phyloP scores from a whole-genome alignment of 1,140 invertebrate genomes.

The Telenomus remus region DNA sequence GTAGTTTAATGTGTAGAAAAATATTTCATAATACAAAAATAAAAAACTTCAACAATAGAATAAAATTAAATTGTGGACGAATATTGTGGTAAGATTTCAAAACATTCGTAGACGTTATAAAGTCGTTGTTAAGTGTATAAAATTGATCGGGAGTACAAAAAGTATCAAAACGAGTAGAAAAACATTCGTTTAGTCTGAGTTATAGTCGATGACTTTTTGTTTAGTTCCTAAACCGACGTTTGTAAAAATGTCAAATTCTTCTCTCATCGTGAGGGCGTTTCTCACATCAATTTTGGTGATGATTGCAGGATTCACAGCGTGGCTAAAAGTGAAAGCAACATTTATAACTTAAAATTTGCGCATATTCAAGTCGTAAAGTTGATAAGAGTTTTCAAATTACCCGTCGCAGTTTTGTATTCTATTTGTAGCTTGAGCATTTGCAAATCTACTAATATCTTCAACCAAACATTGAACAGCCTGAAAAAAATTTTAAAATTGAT shows the following conservation, averaged over 20 bases:
- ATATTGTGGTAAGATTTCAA: background rate
- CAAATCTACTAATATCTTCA: slow-evolving; percentile 64
- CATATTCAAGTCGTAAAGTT: slow-evolving; percentile 1
- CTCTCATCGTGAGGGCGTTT: slow-evolving; percentile 61
- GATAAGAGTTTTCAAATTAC: slow-evolving; percentile 31
- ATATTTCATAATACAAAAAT: too few species aligned
- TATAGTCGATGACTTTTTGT: slow-evolving; percentile 18
- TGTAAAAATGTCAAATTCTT: slow-evolving; percentile 72
- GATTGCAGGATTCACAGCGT: slow-evolving; percentile 42
- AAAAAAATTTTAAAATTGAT: slow-evolving; percentile 20
- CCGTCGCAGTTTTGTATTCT: slow-evolving; percentile 54
- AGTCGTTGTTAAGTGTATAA: background rate
- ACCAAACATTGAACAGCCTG: slow-evolving; percentile 67
- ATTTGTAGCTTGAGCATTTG: slow-evolving; percentile 66
- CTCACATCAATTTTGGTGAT: slow-evolving; percentile 65
- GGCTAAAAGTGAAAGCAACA: slow-evolving; percentile 42
- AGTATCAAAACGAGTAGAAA: background rate
- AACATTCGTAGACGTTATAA: background rate
- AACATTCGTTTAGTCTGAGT: slow-evolving; percentile 4
- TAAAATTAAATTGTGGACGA: background rate
- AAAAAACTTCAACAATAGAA: too few species aligned
- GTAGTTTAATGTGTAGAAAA: too few species aligned
- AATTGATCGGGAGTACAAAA: background rate
- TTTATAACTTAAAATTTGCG: background rate
- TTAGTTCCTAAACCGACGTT: slow-evolving; percentile 66